Base-by-base conservation (phyloP, 2,888 invertebrate species). In the Polydrusus pterygomalis region DNA sequence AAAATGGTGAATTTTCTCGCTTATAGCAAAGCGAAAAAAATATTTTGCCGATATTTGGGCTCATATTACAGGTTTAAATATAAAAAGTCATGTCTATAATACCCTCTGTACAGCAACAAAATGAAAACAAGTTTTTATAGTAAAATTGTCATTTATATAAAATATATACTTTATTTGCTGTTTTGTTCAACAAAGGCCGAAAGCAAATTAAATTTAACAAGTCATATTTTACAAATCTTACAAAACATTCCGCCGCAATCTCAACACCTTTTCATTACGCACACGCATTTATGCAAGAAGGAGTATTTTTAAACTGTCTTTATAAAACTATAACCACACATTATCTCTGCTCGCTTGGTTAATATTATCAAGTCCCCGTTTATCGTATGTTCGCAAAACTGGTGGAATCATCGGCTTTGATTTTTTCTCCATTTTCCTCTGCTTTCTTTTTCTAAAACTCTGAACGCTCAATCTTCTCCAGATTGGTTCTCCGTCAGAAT, bases 341-440 rank as follows among this genome's bases (percentile, higher is more conserved):
- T 71, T 71, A 10, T 34, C 34, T 7, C 56, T 63, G 11, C 15
- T 71, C 13, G 8, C 17, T 11, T 20, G n/a, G 38, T 18, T 49
- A 8, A 62, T 43, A 25, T 56, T 47, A 62, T 70, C 51, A 8
- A 67, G 40, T 54, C 54, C 72, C 2, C 73, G 13, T 45, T 73
- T 84, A 73, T 85, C 83, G 72, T 85, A 85, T 30, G 85, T 84
- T 18, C 82, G 80, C 71, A 85, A 75, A 43, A 85, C 85, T 25
- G 80, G 80, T 6, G 85, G 81, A 71, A 85, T 79, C 43, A 83
- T 78, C 1, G 84, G 84, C 72, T 82, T 82, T 68, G 70, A 80
- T 70, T 81, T 81, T 34, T 83, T 81, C 49, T 82, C 80, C 49
- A 79, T 78, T 51, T 78, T 80, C 49, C 80, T 81, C 49, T 82